These are phyloP conservation scores for Drosophila bifasciata DNA, from an alignment of 1,140 invertebrate species.

Conservation along the genomic window DNA sequence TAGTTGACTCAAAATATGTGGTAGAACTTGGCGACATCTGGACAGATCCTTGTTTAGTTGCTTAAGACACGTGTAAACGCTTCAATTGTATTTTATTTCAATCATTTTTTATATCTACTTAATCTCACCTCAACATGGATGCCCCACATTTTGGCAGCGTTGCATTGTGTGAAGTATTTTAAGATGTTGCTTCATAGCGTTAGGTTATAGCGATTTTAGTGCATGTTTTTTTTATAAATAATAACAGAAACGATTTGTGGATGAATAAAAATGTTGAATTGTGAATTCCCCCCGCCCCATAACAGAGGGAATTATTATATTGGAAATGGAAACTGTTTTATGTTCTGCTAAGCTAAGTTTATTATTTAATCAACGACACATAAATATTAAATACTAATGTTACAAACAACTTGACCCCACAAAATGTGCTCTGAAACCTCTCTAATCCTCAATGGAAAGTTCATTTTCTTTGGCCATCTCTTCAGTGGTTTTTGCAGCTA, in stretches of 20 bases:
- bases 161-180: conserved; percentile 11
- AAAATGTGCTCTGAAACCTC: not conserved
- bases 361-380: not conserved
- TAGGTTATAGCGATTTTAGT: conserved; percentile 53
- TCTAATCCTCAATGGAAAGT: not conserved
- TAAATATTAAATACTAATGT: not conserved
- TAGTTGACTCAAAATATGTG: conserved; percentile 48
- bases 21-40: conserved; percentile 33
- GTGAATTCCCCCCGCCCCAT: conserved; percentile 13
- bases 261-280: conserved; percentile 69
- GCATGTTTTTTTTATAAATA: conserved; percentile 44
- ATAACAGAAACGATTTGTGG: conserved; percentile 49
- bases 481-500: conserved; percentile 25
- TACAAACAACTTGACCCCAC: not conserved
- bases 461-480: not conserved
- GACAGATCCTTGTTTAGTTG: conserved; percentile 28
- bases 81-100: conserved; percentile 2
- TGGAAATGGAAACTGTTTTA: not conserved
- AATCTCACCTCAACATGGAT: not conserved
- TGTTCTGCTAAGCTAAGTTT: no score
- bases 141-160: no score
- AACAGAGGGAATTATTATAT: not conserved
- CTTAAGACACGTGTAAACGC: conserved; percentile 39
- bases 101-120: not conserved
- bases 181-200: conserved; percentile 27